Percentiles rank a stretch among this genome's conserved stretches.
These are phyloP conservation scores for Riparia riparia DNA, from an alignment of 2,113 vertebrate species.

Conservation along the genomic window DNA sequence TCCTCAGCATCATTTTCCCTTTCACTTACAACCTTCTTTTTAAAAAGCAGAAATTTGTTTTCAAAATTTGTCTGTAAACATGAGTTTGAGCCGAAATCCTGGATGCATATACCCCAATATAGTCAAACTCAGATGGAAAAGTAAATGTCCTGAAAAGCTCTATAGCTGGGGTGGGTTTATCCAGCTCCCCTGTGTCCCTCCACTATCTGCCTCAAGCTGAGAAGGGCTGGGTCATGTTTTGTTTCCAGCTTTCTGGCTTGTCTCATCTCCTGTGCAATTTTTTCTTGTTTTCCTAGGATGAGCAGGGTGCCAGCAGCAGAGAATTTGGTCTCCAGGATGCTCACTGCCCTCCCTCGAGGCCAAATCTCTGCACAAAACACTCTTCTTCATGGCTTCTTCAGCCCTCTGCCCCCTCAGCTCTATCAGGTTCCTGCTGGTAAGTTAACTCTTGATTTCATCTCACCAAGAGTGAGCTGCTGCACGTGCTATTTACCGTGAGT, in stretches of 20 bases:
- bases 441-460: not conserved
- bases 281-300: constrained; percentile 76
- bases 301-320: constrained; percentile 83
- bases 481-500: not conserved
- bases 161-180: not conserved
- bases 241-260: not conserved
- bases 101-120: not conserved
- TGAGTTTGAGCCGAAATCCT: not conserved
- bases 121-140: not conserved
- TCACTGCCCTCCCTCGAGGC: constrained; percentile 78
- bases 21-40: not conserved
- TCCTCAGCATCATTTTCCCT: not conserved
- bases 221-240: not conserved
- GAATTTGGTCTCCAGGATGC: constrained; percentile 84
- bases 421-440: constrained; percentile 84
- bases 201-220: not conserved
- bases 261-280: not conserved
- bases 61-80: not conserved
- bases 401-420: constrained; percentile 81
- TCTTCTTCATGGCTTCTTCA: constrained; percentile 85
- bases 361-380: constrained; percentile 80
- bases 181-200: not conserved
- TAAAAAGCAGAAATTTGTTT: not conserved
- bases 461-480: not conserved
- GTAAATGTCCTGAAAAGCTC: not conserved